phyloP scores from a whole-genome alignment of 1,140 invertebrate genomes.

The Onthophagus taurus region DNA sequence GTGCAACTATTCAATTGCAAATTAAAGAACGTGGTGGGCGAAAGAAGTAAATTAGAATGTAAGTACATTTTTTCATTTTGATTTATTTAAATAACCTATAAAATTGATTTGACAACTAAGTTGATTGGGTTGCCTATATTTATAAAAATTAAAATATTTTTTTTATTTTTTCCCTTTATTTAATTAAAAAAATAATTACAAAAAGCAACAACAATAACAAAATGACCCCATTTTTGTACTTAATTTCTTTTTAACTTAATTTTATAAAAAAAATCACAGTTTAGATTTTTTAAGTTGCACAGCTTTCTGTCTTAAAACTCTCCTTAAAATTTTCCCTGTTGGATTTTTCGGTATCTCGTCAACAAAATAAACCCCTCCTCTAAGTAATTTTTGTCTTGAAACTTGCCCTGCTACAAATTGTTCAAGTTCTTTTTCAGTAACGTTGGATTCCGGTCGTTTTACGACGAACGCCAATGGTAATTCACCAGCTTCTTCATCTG shows the following conservation, averaged over 20 bases:
- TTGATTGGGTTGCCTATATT: neutral
- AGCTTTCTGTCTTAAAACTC: constrained; percentile 3
- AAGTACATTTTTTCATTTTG: neutral
- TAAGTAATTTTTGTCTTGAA: constrained; percentile 55
- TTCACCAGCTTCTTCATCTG: constrained; percentile 55
- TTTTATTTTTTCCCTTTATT: constrained; percentile 7
- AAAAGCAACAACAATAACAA: too few relatives aligned
- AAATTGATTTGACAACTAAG: neutral
- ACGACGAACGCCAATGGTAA: constrained; percentile 61
- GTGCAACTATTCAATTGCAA: constrained; percentile 77
- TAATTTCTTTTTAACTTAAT: too few relatives aligned
- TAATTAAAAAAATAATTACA: too few relatives aligned
- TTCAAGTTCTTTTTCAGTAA: constrained; percentile 42
- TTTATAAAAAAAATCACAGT: too few relatives aligned
- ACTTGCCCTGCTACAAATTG: constrained; percentile 49
- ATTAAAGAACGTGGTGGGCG: constrained; percentile 96
- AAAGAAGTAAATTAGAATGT: constrained; percentile 74
- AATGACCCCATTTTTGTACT: too few relatives aligned
- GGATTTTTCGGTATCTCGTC: constrained; percentile 62
- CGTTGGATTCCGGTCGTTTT: constrained; percentile 33
- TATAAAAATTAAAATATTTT: too few relatives aligned
- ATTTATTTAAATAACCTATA: neutral
- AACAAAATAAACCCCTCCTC: constrained; percentile 56
- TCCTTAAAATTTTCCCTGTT: constrained; percentile 61
- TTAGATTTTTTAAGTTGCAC: constrained; percentile 5